Evolutionary conservation across 2,888 invertebrate genomes (phyloP).

Genomic region (Ditylenchus weischeri): DNA sequence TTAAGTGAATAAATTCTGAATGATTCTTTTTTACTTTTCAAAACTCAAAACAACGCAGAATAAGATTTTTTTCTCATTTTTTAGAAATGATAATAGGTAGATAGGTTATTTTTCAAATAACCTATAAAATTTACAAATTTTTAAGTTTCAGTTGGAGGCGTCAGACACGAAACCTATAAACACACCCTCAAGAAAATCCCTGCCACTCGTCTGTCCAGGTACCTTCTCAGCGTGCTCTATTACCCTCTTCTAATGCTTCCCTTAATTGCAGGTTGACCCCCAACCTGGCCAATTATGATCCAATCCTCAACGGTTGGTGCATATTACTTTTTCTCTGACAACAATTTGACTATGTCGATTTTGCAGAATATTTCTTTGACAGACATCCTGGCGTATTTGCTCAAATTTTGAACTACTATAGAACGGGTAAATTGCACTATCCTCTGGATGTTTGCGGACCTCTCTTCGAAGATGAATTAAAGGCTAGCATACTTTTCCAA

Average conservation of each 20-base stretch:
- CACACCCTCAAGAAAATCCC: constrained; percentile 80
- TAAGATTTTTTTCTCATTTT: too few relatives aligned
- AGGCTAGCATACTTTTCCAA: constrained; percentile 66
- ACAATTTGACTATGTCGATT: constrained; percentile 35
- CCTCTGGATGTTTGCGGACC: constrained; percentile 95
- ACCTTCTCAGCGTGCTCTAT: not conserved
- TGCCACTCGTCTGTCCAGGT: constrained; percentile 75
- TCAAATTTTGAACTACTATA: constrained; percentile 87
- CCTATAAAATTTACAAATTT: constrained; percentile 3
- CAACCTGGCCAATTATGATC: constrained; percentile 96
- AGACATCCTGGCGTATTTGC: constrained; percentile 85
- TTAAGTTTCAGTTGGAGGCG: constrained; percentile 73
- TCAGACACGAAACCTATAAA: constrained; percentile 75
- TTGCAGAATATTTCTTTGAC: constrained; percentile 83
- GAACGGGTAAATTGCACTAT: constrained; percentile 80
- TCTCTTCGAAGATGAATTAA: constrained; percentile 94
- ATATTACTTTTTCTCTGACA: constrained; percentile 59
- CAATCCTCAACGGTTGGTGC: constrained; percentile 77
- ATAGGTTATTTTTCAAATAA: constrained; percentile 2
- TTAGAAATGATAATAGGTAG: not conserved
- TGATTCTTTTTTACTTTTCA: too few relatives aligned
- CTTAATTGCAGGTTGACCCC: constrained; percentile 70
- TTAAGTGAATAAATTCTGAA: too few relatives aligned
- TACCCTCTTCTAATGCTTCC: too few relatives aligned
- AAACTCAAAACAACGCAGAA: too few relatives aligned